Conservation (phyloP, 2,113 vertebrate genomes). For the Microcebus lehilahytsara region DNA sequence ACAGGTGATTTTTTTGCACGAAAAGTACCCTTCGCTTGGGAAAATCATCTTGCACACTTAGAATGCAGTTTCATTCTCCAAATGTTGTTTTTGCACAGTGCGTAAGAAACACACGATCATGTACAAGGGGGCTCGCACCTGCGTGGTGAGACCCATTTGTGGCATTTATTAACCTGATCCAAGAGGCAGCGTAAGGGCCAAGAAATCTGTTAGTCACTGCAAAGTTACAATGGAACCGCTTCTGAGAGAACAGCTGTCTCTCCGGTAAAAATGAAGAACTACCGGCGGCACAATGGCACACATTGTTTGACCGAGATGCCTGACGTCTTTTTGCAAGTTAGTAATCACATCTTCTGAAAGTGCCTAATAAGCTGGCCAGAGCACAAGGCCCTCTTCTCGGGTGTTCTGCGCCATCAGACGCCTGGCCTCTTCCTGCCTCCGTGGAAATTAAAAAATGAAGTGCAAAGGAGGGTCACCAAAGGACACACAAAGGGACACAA, state of each 20-base stretch:
- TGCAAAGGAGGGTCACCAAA: neutral
- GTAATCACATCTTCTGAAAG: neutral
- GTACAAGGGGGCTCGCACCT: neutral
- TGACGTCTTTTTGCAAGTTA: neutral
- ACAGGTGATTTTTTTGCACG: neutral
- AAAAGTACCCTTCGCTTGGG: neutral
- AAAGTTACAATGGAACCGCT: neutral
- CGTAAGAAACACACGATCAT: neutral
- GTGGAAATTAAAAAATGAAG: neutral
- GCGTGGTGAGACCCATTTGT: fast-evolving
- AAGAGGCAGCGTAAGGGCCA: neutral
- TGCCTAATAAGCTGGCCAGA: neutral
- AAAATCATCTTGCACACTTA: neutral
- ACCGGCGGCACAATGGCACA: neutral
- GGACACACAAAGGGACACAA: neutral
- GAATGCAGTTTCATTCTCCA: neutral
- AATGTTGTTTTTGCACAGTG: neutral
- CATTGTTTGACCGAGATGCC: neutral
- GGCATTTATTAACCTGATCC: neutral
- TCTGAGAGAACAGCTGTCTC: conserved; percentile 31
- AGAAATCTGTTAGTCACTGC: neutral
- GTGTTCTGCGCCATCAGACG: neutral
- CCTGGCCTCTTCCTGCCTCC: neutral
- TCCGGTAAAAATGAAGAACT: neutral
- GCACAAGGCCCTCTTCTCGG: neutral